Evolutionary conservation across 2,888 invertebrate genomes (phyloP), one percentile per base, ranked within the genome.

Genomic region (Yponomeuta evonymella): DNA sequence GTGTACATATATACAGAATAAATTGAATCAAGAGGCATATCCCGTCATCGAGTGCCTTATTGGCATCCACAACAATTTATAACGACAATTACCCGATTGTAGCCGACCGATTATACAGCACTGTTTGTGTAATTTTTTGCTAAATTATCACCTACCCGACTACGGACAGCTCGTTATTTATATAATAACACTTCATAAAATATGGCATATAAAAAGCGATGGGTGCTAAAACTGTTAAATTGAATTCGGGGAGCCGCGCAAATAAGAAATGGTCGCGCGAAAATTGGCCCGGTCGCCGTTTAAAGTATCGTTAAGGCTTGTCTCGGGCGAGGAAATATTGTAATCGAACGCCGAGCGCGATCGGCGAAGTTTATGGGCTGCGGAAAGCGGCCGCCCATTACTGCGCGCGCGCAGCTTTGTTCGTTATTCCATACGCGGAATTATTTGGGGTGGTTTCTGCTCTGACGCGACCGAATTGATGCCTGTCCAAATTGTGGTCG

Each of bases 301-400:
- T 91, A 91, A 91, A 91, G 85, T 85, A 85, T 91, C 90, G 89
- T 90, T 89, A 90, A 86, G 82, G 82, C 83, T 82, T 84, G 88
- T 87, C 81, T 74, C 78, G 65, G 78, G 83, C 78, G 86, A 85
- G 51, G 51, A 88, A 87, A 90, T 89, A 90, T 88, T 89, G 87
- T 88, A 87, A 88, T 89, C 83, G 82, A 77, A 72, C 75, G 72
- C 73, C 71, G 71, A 74, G 67, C 69, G 75, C 78, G 79, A 79
- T 79, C 83, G 76, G 76, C 73, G 75, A 82, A 81, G 82, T 90
- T 90, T 90, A 90, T 80, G 89, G 83, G 83, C 83, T 83, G 85
- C 76, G 79, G 81, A 85, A 83, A 85, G 79, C 78, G 78, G 78
- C 74, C 75, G 75, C 79, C 43, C 78, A 86, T 86, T 86, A 86